These are phyloP conservation scores for Steromphala cineraria DNA, from an alignment of 2,888 invertebrate species.

Conservation along the genomic window DNA sequence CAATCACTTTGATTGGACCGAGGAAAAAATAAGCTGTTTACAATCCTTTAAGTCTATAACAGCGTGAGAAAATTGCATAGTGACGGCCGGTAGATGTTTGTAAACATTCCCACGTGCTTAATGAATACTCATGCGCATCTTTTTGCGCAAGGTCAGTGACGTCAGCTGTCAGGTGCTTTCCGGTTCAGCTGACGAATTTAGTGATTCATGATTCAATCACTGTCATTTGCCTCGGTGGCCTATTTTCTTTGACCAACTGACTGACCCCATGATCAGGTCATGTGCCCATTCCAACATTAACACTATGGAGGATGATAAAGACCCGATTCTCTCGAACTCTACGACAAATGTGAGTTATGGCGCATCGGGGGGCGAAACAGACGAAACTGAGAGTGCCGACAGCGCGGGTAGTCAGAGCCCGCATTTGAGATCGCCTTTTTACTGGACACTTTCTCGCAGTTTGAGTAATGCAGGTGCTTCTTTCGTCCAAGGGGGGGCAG, in stretches of 20 bases:
- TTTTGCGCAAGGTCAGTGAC: neutral
- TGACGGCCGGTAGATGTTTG: neutral
- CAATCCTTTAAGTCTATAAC: too few species aligned
- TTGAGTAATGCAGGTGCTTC: slow-evolving; percentile 34
- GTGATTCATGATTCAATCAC: neutral
- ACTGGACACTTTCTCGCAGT: slow-evolving; percentile 43
- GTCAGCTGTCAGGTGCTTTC: slow-evolving; percentile 15
- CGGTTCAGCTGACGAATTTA: slow-evolving; percentile 10
- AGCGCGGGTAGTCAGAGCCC: slow-evolving; percentile 11
- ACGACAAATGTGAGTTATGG: neutral
- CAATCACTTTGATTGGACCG: too few species aligned
- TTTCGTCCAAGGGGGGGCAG: neutral
- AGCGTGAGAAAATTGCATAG: too few species aligned
- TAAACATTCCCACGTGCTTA: slow-evolving; percentile 1
- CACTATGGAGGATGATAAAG: slow-evolving; percentile 1
- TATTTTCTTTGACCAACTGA: neutral
- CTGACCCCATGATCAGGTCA: neutral
- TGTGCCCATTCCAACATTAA: neutral
- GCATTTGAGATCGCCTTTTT: slow-evolving; percentile 37
- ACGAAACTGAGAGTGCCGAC: neutral
- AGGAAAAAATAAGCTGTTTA: too few species aligned
- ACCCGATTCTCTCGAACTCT: slow-evolving; percentile 6
- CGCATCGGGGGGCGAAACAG: neutral
- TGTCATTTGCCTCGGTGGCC: neutral
- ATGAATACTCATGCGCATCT: neutral